Evolutionary conservation across 2,113 vertebrate species (phyloP), one percentile per base, ranked within the genome.

Genomic region (Oryzias celebensis): DNA sequence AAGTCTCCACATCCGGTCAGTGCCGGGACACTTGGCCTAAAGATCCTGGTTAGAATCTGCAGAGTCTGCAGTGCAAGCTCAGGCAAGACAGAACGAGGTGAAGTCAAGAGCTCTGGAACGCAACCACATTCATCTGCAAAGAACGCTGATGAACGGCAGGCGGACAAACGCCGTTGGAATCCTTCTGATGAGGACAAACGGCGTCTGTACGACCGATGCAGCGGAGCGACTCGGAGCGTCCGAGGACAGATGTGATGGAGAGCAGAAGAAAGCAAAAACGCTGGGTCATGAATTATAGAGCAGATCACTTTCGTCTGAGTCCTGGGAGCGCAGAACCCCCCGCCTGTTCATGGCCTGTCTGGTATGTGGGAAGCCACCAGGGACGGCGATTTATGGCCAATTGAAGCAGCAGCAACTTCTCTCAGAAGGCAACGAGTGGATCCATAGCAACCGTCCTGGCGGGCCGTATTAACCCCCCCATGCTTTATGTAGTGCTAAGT

Each of bases 401-500:
- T 96, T 96, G 96, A 96, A 96, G 93, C 94, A 92, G 93, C 93
- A 94, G 94, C 95, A 98, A 96, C 95, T 96, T 96, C 95, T 95
- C 93, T 94, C 90, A 91, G 93, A 96, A 94, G 93, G 93, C 94
- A 94, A 84, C 93, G 93, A 94, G 93, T 92, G 95, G 94, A 97
- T 96, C 96, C 95, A 96, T 97, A 96, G 96, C 95, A 98, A 98
- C 95, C 93, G 94, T 95, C 94, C 96, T 97, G 93, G 94, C 92
- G 95, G 96, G 96, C 94, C 96, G 95, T 96, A 98, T 98, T 96
- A 98, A 95, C 96, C 93, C 93, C 98, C 95, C 96, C 93, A 92
- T 93, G 95, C 95, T 99, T 98, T 98, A 99, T 99, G 97, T 98
- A 98, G 96, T 98, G 96, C 95, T 98, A 98, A 99, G 97, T 99